Conservation (phyloP, 1,140 invertebrate species). For the Dreissena polymorpha region DNA sequence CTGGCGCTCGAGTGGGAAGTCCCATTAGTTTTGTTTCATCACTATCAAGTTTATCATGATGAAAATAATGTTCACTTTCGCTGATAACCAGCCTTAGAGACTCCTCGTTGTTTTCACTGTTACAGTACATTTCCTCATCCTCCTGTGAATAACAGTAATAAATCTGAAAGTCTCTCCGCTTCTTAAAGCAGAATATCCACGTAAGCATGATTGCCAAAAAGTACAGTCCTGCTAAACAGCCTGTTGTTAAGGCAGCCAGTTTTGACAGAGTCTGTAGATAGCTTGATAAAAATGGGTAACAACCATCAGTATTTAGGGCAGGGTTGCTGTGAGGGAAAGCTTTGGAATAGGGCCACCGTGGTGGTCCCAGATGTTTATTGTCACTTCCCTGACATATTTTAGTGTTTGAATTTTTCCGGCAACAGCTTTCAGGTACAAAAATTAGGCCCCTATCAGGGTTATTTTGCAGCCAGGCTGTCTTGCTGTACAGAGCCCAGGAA, state of each 20-base stretch:
- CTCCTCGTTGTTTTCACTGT: conserved; percentile 17
- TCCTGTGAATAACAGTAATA: conserved; percentile 31
- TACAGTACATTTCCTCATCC: conserved; percentile 25
- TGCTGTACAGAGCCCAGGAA: conserved; percentile 48
- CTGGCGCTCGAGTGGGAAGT: conserved; percentile 12
- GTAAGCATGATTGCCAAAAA: conserved; percentile 50
- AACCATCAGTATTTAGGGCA: conserved; percentile 41
- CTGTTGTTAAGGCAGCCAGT: conserved; percentile 18
- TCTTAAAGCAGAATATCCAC: conserved; percentile 54
- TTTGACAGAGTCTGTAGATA: conserved; percentile 31
- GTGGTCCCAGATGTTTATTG: conserved; percentile 39
- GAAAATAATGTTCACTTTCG: conserved; percentile 1
- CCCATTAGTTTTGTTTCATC: conserved; percentile 38
- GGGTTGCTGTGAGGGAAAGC: conserved; percentile 18
- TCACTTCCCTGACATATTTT: conserved; percentile 48
- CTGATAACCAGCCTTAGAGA: neutral
- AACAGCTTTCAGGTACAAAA: conserved; percentile 54
- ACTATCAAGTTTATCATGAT: neutral
- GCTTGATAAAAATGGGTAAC: conserved; percentile 20
- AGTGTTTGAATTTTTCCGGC: conserved; percentile 44
- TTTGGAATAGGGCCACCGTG: conserved; percentile 14
- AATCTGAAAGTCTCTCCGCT: conserved; percentile 37
- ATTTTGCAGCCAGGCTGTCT: conserved; percentile 34
- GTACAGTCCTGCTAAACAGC: conserved; percentile 40
- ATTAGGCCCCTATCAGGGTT: conserved; percentile 4